Evolutionary conservation across 2,888 invertebrate species (phyloP).

Genomic region (Neoscelio sp.): DNA sequence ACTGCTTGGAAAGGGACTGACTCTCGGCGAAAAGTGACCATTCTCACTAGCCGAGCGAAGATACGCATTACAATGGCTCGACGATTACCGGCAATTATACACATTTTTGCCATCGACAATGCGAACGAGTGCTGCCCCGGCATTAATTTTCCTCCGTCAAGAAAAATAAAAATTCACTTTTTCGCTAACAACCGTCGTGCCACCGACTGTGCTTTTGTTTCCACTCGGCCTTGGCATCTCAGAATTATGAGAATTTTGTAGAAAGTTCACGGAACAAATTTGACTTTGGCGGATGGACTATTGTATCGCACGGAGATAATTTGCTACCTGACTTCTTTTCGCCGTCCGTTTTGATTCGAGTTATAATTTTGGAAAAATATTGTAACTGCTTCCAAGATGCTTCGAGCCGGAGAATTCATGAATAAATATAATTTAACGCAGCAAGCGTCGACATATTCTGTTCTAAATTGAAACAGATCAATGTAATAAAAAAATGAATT

Average conservation of each 20-base stretch:
- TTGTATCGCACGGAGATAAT: background rate
- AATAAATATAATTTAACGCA: too few relatives aligned
- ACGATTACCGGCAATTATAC: constrained; percentile 27
- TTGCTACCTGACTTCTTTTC: too few relatives aligned
- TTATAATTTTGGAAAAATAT: too few relatives aligned
- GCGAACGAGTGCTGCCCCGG: constrained; percentile 4
- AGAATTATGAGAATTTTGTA: constrained; percentile 22
- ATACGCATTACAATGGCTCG: constrained; percentile 5
- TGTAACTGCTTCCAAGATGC: too few relatives aligned
- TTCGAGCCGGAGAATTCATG: too few relatives aligned
- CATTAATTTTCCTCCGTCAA: constrained; percentile 12
- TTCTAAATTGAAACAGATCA: too few relatives aligned
- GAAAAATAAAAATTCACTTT: constrained; percentile 23
- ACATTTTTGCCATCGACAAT: constrained; percentile 35
- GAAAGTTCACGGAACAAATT: constrained; percentile 11
- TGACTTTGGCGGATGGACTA: background rate
- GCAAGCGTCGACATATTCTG: too few relatives aligned
- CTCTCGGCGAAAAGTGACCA: background rate
- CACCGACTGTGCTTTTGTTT: constrained; percentile 16
- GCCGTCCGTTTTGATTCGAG: too few relatives aligned
- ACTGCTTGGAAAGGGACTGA: too few relatives aligned
- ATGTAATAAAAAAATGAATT: too few relatives aligned
- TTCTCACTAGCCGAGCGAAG: constrained; percentile 2
- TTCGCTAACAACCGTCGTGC: background rate
- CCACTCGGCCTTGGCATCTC: constrained; percentile 18